A percentile compares a stretch with the other conserved stretches of the same genome.
These are phyloP conservation scores for Seira musarum DNA, from an alignment of 2,888 invertebrate species.

Conservation along the genomic window DNA sequence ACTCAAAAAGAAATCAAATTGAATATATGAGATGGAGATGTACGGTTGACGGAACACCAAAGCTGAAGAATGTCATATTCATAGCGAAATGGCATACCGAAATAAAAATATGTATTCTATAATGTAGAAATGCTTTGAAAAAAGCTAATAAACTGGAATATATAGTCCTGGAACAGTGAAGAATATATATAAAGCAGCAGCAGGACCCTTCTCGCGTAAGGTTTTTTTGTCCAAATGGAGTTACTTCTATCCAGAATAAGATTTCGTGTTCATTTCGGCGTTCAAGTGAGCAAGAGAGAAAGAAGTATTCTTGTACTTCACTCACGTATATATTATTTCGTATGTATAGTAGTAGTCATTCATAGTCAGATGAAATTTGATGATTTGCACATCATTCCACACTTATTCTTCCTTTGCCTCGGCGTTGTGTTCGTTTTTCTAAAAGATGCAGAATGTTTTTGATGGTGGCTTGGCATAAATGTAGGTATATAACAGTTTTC, in stretches of 20 bases:
- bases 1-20: conserved; percentile 14
- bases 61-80: not conserved
- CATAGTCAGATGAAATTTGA: conserved; percentile 25
- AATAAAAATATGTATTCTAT: conserved; percentile 15
- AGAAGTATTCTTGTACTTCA: not conserved
- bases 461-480: conserved; percentile 17
- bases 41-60: not conserved
- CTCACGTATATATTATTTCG: conserved; percentile 7
- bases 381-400: conserved; percentile 28
- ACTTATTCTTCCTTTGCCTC: not conserved
- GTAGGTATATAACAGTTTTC: not conserved
- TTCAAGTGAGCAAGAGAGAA: conserved; percentile 10
- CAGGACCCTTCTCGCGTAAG: not conserved
- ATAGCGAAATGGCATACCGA: conserved; percentile 1
- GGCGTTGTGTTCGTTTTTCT: not conserved
- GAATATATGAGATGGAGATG: conserved; percentile 12
- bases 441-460: conserved; percentile 21
- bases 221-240: not conserved
- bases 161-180: conserved; percentile 39
- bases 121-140: conserved; percentile 38
- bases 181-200: not conserved
- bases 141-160: conserved; percentile 57
- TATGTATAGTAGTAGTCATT: conserved; percentile 5
- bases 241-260: conserved; percentile 1
- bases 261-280: conserved; percentile 9